Evolutionary conservation across 2,113 vertebrate species (phyloP).

Genomic region (Neomonachus schauinslandi): DNA sequence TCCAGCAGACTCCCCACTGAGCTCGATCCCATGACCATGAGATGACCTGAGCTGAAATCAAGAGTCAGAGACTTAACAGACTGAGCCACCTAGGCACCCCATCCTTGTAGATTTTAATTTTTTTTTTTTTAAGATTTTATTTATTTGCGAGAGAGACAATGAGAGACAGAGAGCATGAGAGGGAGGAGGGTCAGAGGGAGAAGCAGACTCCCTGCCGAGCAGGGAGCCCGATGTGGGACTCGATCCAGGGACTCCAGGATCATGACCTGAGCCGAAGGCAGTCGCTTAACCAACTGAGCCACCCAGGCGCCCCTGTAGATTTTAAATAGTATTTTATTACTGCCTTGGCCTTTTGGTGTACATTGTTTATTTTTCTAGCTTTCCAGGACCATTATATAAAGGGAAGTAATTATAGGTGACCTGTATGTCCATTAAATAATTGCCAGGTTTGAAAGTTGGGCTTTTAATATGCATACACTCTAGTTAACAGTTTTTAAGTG

Average conservation of each 20-base stretch:
- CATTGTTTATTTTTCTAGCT: constrained; percentile 1
- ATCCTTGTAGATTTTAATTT: not conserved
- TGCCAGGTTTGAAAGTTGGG: constrained; percentile 43
- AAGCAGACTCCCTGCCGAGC: not conserved
- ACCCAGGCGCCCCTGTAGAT: not conserved
- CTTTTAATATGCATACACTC: not conserved
- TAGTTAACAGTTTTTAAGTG: not conserved
- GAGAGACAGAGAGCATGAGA: too few relatives aligned
- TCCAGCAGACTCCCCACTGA: not conserved
- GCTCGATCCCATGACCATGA: too few relatives aligned
- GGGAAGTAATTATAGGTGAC: not conserved
- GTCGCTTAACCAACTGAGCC: not conserved
- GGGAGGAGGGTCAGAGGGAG: too few relatives aligned
- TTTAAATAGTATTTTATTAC: constrained; percentile 25
- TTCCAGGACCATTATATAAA: constrained; percentile 26
- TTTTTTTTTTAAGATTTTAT: too few relatives aligned
- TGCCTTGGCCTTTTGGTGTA: not conserved
- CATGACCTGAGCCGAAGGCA: not conserved
- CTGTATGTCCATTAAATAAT: constrained; percentile 32
- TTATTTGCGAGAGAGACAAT: too few relatives aligned
- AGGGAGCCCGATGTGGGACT: not conserved
- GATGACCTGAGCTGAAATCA: too few relatives aligned
- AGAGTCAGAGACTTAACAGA: too few relatives aligned
- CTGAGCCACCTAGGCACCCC: too few relatives aligned
- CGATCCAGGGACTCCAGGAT: not conserved